phyloP scores from a whole-genome alignment of 2,888 invertebrate species.

The Tenthredo amoena region DNA sequence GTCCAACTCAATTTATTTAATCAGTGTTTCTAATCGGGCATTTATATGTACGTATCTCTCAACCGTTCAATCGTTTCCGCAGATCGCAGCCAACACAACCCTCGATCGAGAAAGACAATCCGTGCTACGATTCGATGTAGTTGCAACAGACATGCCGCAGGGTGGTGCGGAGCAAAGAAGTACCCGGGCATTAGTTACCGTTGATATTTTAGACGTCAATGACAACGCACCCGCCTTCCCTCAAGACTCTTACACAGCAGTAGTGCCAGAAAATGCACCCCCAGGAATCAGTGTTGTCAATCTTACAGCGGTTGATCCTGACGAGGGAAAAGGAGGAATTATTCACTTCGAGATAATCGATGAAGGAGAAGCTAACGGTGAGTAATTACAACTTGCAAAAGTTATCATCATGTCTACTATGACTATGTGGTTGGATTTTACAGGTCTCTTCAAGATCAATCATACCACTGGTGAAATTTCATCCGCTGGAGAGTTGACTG shows the following conservation, averaged over 20 bases:
- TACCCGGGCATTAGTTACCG: slow-evolving; percentile 82
- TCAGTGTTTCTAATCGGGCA: not conserved
- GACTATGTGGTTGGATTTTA: not conserved
- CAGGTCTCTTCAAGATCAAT: slow-evolving; percentile 86
- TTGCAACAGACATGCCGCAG: slow-evolving; percentile 87
- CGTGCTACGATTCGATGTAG: slow-evolving; percentile 84
- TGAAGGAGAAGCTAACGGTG: slow-evolving; percentile 87
- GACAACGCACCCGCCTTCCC: slow-evolving; percentile 88
- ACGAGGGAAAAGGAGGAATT: slow-evolving; percentile 86
- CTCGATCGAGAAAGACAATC: slow-evolving; percentile 88
- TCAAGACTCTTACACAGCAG: slow-evolving; percentile 84
- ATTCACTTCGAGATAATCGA: slow-evolving; percentile 87
- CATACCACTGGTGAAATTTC: slow-evolving; percentile 84
- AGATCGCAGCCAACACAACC: slow-evolving; percentile 83
- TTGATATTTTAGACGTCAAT: slow-evolving; percentile 88
- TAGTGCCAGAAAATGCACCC: slow-evolving; percentile 88
- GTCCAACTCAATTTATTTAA: slow-evolving; percentile 14
- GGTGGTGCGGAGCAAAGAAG: slow-evolving; percentile 85
- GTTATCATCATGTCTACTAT: not conserved
- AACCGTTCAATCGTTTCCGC: not conserved
- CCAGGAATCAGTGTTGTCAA: slow-evolving; percentile 84
- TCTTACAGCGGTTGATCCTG: slow-evolving; percentile 87
- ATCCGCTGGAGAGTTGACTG: slow-evolving; percentile 84
- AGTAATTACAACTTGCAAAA: slow-evolving; percentile 54
- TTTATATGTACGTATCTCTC: not conserved